Percentiles rank a stretch among this genome's conserved stretches.
Evolutionary conservation across 1,140 invertebrate species (phyloP).

Genomic region (Choristoneura fumiferana): DNA sequence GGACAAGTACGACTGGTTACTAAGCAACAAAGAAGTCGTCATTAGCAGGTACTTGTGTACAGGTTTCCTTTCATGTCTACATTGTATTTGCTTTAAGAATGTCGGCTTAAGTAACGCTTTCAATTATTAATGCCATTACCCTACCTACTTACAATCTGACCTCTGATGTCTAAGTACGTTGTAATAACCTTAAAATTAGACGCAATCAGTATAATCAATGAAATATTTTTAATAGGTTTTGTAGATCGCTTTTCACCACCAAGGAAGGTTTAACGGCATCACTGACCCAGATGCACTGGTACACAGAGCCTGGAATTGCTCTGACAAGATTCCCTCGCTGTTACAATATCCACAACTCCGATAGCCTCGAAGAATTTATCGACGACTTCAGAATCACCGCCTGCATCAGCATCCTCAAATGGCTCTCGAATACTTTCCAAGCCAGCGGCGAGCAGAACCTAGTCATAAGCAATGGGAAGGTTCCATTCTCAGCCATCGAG

Average conservation of each 20-base stretch:
- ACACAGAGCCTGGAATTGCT: slow-evolving; percentile 88
- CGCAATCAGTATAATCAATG: too few species aligned
- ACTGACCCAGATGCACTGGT: slow-evolving; percentile 93
- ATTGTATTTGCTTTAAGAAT: slow-evolving; percentile 80
- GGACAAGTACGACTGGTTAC: slow-evolving; percentile 84
- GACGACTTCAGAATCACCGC: slow-evolving; percentile 94
- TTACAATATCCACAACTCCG: slow-evolving; percentile 91
- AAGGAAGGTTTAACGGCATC: slow-evolving; percentile 93
- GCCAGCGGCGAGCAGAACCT: slow-evolving; percentile 79
- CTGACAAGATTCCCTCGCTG: slow-evolving; percentile 91
- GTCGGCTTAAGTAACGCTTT: not conserved
- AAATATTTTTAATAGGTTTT: slow-evolving; percentile 79
- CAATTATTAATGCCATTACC: too few species aligned
- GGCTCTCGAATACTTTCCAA: slow-evolving; percentile 82
- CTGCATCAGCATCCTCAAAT: slow-evolving; percentile 90
- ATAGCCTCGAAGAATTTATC: slow-evolving; percentile 92
- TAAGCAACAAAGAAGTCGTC: slow-evolving; percentile 75
- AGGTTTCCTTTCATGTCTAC: slow-evolving; percentile 6
- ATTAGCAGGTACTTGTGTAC: slow-evolving; percentile 69
- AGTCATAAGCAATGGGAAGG: slow-evolving; percentile 80
- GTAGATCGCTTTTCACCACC: slow-evolving; percentile 91
- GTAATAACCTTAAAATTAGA: too few species aligned
- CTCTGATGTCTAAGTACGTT: too few species aligned
- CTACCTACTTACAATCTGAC: too few species aligned
- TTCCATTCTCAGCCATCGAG: slow-evolving; percentile 86